Conservation (phyloP, 2,113 vertebrate species). For the Sminthopsis crassicaudata region DNA sequence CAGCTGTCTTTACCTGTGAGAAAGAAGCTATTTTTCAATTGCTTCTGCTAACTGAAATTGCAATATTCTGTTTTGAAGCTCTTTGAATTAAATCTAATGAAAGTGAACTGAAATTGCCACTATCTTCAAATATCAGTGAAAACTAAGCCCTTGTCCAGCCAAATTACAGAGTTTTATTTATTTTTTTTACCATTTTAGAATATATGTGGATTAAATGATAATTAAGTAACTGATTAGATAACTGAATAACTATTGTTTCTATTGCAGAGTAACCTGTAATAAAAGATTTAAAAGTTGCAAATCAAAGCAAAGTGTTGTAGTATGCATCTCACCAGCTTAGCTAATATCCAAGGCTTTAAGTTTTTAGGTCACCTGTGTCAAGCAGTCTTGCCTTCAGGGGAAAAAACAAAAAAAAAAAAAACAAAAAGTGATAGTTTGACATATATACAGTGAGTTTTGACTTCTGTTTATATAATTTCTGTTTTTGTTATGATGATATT, state of each 20-base stretch:
- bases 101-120: not conserved
- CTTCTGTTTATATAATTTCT: not conserved
- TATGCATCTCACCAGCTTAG: not conserved
- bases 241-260: not conserved
- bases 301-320: not conserved
- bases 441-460: not conserved
- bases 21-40: not conserved
- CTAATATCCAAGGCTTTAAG: not conserved
- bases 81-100: not conserved
- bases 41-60: not conserved
- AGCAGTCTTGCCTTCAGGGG: fast-evolving
- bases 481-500: not conserved
- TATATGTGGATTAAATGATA: not conserved
- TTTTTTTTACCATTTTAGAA: not conserved
- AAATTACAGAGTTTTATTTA: not conserved
- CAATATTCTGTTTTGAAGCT: not conserved
- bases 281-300: not conserved
- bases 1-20: not conserved
- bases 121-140: not conserved
- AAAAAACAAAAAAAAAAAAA: not conserved
- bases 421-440: fast-evolving
- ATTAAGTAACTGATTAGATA: not conserved
- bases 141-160: not conserved
- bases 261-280: not conserved
- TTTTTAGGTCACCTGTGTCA: not conserved